Evolutionary conservation across 2,888 invertebrate genomes (phyloP).

Genomic region (Cosmia pyralina): DNA sequence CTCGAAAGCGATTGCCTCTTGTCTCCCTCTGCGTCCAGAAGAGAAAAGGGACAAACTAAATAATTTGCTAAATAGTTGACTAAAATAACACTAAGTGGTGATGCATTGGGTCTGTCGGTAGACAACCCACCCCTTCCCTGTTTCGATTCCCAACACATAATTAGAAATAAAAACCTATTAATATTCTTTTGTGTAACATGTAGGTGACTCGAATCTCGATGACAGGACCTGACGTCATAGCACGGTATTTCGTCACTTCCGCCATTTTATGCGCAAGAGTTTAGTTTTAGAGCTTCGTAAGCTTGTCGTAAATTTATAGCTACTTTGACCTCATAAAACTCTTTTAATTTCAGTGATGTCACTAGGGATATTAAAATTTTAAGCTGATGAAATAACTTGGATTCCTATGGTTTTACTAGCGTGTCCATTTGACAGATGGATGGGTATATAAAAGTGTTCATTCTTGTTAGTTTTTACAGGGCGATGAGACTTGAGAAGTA

Average conservation of each 20-base stretch:
- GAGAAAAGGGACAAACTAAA: background rate
- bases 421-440: slow-evolving; percentile 18
- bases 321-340: slow-evolving; percentile 58
- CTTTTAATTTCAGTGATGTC: slow-evolving; percentile 48
- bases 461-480: background rate
- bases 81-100: background rate
- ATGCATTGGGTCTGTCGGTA: slow-evolving; percentile 4
- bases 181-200: slow-evolving; percentile 4
- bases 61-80: background rate
- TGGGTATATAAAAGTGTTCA: slow-evolving; percentile 22
- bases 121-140: slow-evolving; percentile 11
- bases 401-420: slow-evolving; percentile 16
- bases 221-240: slow-evolving; percentile 57
- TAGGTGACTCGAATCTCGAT: background rate
- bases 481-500: background rate
- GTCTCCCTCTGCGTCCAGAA: background rate
- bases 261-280: slow-evolving; percentile 64
- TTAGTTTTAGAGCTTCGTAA: slow-evolving; percentile 61
- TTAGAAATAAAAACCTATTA: slow-evolving; percentile 14
- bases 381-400: slow-evolving; percentile 36
- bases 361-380: slow-evolving; percentile 34
- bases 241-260: slow-evolving; percentile 63
- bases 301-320: slow-evolving; percentile 56
- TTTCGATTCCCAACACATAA: background rate
- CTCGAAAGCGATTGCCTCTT: background rate